Base-by-base conservation (phyloP, 2,113 vertebrate species). In the Microcebus griseorufus region DNA sequence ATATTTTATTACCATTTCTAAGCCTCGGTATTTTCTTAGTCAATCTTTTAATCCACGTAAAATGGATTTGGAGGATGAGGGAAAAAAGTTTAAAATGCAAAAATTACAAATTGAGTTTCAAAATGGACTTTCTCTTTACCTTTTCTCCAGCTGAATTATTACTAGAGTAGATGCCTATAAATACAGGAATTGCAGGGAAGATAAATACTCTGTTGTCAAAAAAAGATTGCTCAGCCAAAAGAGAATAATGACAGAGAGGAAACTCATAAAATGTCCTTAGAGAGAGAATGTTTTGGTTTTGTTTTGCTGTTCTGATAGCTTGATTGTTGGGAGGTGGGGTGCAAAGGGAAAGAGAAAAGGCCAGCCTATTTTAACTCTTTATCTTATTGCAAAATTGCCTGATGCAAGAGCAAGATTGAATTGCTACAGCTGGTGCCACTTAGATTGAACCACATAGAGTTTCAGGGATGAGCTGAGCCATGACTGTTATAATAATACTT, bases 161-260 rank as follows among this genome's bases (percentile, higher is more conserved):
- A 91, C 75, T 37, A 51, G 13, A 64, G 39, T 75, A 14, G 92
- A 92, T 95, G 87, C 64, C 83, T 84, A 76, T 67, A 73, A 92
- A 93, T 93, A 65, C 75, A 62, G 79, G 75, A 87, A 81, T 72
- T 92, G 51, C 93, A 95, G 80, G 92, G 53, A 97, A 95, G 97
- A 98, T 97, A 97, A 98, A 97, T 97, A 90, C 53, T 62, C 82
- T 42, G 39, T 96, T 96, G 94, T 98, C 94, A 97, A 89, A 92
- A 92, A 88, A 93, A 82, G 91, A 97, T 93, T 93, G 69, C 53
- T 96, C 58, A 84, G 93, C 60, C 83, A 58, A 82, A 96, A 93
- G 75, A 96, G 94, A 97, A 97, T 97, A 97, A 97, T 87, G 92
- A 88, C 92, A 96, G 32, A 94, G 89, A 92, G 55, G 64, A 95